Base-by-base conservation (phyloP, 1,140 invertebrate species). In the Lasioglossum baleicum region DNA sequence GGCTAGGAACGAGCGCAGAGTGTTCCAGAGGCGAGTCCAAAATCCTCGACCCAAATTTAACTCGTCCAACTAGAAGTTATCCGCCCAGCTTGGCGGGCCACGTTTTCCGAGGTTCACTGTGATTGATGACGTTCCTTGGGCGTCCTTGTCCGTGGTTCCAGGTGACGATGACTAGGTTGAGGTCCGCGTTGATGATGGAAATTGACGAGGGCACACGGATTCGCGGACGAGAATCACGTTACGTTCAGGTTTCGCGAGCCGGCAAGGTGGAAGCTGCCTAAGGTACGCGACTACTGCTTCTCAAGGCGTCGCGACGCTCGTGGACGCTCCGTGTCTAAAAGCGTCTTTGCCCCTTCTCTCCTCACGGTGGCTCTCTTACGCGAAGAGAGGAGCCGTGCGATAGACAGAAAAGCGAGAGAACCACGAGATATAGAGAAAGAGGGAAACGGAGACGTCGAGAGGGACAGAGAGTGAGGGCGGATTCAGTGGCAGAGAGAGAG, bases 251-350 rank as follows among this genome's bases (percentile, higher is more conserved):
- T 35, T 35, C 86, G 86, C 88, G 87, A 91, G 88, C 88, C 90
- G 90, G 90, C 90, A 92, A 92, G 90, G 90, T 90, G 89, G 90
- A 92, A 88, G 90, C 91, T 91, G 88, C 88, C 88, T 85, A 92
- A 92, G 89, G 90, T 92, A 92, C 90, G 88, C 90, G 90, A 92
- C 90, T 92, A 91, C 91, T 92, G 90, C 83, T 91, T 76, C 72
- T 91, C 91, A 88, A 88, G 88, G 88, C 91, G 87, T 88, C 90
- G 88, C 90, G 90, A 92, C 91, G 89, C 76, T 90, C 90, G 90
- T 92, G 85, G 88, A 92, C 89, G 89, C 88, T 92, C 88, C 85
- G 88, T 90, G 88, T 91, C 92, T 92, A 92, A 92, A 92, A 92
- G 83, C 90, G 90, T 92, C 90, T 91, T 86, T 87, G 82, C 86